A percentile compares a stretch with the other conserved stretches of the same genome.
Conservation (phyloP, 1,140 invertebrate species). For the Tetramorium parvispinum region DNA sequence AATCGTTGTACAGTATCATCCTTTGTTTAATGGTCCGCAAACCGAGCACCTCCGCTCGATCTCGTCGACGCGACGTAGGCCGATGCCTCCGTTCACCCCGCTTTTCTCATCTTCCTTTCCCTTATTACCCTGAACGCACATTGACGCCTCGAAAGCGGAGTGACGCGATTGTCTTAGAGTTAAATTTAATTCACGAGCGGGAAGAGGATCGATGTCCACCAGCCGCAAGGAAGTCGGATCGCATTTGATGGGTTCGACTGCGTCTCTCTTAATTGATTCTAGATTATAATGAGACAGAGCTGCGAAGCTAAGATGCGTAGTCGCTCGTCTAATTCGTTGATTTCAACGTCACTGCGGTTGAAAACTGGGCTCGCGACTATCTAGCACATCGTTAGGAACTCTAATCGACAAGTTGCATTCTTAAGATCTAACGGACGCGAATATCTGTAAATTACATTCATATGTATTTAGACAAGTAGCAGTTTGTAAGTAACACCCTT, state of each 20-base stretch:
- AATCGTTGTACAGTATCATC: constrained; percentile 82
- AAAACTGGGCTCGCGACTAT: background rate
- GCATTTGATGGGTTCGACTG: background rate
- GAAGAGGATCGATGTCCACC: background rate
- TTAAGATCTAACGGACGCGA: constrained; percentile 25
- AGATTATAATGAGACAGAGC: background rate
- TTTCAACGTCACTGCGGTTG: background rate
- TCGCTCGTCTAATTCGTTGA: constrained; percentile 17
- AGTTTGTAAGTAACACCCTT: background rate
- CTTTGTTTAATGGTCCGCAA: constrained; percentile 79
- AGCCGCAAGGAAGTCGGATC: background rate
- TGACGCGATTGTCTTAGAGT: constrained; percentile 45
- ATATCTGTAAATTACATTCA: constrained; percentile 21
- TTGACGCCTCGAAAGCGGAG: constrained; percentile 23
- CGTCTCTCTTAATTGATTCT: background rate
- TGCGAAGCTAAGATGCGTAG: background rate
- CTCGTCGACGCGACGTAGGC: constrained; percentile 60
- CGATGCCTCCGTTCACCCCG: background rate
- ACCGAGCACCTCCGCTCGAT: constrained; percentile 75
- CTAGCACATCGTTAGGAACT: constrained; percentile 8
- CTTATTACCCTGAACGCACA: constrained; percentile 8
- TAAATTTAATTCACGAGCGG: constrained; percentile 6
- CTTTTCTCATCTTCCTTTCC: background rate
- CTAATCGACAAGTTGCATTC: constrained; percentile 15
- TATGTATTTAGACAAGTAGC: background rate